Base-by-base conservation (phyloP, 2,113 vertebrate genomes). In the Oncorhynchus keta region DNA sequence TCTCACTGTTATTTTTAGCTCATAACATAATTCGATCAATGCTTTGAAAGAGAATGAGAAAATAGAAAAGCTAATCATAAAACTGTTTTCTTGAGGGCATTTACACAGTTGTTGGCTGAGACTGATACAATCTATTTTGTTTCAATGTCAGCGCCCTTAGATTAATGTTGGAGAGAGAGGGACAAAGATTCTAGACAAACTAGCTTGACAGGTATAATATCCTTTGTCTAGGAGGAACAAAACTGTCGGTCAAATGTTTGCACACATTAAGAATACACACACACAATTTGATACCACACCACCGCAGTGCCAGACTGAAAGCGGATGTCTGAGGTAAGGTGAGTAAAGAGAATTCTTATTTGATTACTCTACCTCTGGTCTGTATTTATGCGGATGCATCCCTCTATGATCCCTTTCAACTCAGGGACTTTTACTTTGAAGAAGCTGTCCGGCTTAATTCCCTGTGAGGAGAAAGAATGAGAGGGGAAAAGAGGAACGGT, bases 401-500 rank as follows among this genome's bases (percentile, higher is more conserved):
- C 96, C 78, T 98, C 96, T 0, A 98, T 96, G 83, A 98, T 96
- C 88, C 97, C 95, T 87, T 95, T 94, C 89, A 98, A 93, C 85
- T 97, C 96, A 0, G 95, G 95, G 49, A 96, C 93, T 73, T 94
- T 94, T 70, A 98, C 97, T 83, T 97, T 97, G 87, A 91, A 93
- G 83, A 98, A 97, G 88, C 95, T 97, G 85, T 96, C 94, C 0
- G 97, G 97, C 86, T 98, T 98, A 73, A 95, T 93, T 75, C 97
- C 97, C 97, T 98, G 81, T 74, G 22, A 68, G 16, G 49, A 72
- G 16, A 57, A 48, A 30, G 45, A 20, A 24, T n/a, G n/a, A 35
- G 18, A 76, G 48, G 45, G 73, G 48, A 48, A 16, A n/a, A 67
- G 30, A 70, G n/a, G 22, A n/a, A n/a, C n/a, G 11, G 73, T 49